These are phyloP conservation scores for Leptopilina drosophilae DNA, from an alignment of 2,888 invertebrate species.

Conservation along the genomic window DNA sequence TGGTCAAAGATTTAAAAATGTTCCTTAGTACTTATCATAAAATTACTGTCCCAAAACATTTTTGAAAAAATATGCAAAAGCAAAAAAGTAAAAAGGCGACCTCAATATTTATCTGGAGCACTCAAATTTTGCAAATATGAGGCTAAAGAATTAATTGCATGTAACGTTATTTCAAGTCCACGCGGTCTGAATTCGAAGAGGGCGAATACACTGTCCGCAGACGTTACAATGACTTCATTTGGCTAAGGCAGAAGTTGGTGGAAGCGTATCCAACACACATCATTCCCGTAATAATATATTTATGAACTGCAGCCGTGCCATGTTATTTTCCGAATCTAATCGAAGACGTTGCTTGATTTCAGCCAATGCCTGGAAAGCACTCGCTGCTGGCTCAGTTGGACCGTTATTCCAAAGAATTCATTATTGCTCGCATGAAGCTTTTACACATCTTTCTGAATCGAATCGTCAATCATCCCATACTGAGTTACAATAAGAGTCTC, in stretches of 20 bases:
- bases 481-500: slow-evolving; percentile 83
- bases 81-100: no score
- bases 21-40: no score
- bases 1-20: no score
- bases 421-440: slow-evolving; percentile 82
- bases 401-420: slow-evolving; percentile 85
- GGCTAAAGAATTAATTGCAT: no score
- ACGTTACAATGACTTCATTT: slow-evolving; percentile 86
- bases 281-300: slow-evolving; percentile 79
- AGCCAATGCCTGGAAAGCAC: slow-evolving; percentile 86
- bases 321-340: slow-evolving; percentile 1
- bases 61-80: no score
- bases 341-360: slow-evolving; percentile 61
- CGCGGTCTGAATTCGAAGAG: slow-evolving; percentile 81
- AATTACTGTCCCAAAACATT: no score
- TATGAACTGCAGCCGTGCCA: neutral
- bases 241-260: slow-evolving; percentile 82
- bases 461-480: slow-evolving; percentile 83
- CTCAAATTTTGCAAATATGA: no score
- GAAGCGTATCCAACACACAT: slow-evolving; percentile 83
- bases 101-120: no score
- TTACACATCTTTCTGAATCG: slow-evolving; percentile 83
- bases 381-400: slow-evolving; percentile 83
- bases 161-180: slow-evolving; percentile 76
- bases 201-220: slow-evolving; percentile 83